Base-by-base conservation (phyloP, 2,113 vertebrate genomes). In the Lycocorax pyrrhopterus region DNA sequence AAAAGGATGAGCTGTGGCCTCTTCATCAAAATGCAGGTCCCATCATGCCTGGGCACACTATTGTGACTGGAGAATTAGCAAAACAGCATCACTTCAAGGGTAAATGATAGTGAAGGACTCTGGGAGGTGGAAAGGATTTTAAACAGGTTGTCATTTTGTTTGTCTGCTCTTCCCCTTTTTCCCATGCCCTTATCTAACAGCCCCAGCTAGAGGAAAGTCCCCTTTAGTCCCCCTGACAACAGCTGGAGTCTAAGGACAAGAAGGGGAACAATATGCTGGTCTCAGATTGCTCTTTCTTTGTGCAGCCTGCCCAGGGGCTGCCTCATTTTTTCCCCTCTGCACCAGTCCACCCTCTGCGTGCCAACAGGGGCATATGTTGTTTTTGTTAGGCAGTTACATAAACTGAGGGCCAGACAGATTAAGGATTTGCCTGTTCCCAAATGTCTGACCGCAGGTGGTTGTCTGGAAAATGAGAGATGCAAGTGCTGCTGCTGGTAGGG, bases 371-470 rank as follows among this genome's bases (percentile, higher is more conserved):
- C 75, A 62, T 60, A 60, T 89, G 85, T 88, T 84, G 80, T 63
- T 93, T 81, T 88, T 92, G 69, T 33, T 55, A 60, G 3, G 21
- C 67, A 13, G 66, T 96, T 96, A 92, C 46, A 64, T 95, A 96
- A 96, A 94, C 79, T 23, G n/a, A 92, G 73, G 76, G 74, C 68
- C 92, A 96, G 92, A 79, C 83, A 93, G 96, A 96, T 95, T 87
- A 93, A 94, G 87, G 91, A 91, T 96, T 94, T 89, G 91, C 77
- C 84, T 71, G 49, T 60, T 94, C 81, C 81, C 84, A 79, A 91
- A 95, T 75, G 58, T 62, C 91, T 85, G 73, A 60, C 32, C 1
- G 3, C 77, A 87, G 87, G 91, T 91, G 68, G 59, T 74, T 80
- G 59, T 58, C 89, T 87, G 66, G 69, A 87, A 82, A 87, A 4